Percentiles rank a stretch among this genome's conserved stretches.
These are phyloP conservation scores for Burhinus oedicnemus DNA, from an alignment of 2,113 vertebrate genomes.

Conservation along the genomic window DNA sequence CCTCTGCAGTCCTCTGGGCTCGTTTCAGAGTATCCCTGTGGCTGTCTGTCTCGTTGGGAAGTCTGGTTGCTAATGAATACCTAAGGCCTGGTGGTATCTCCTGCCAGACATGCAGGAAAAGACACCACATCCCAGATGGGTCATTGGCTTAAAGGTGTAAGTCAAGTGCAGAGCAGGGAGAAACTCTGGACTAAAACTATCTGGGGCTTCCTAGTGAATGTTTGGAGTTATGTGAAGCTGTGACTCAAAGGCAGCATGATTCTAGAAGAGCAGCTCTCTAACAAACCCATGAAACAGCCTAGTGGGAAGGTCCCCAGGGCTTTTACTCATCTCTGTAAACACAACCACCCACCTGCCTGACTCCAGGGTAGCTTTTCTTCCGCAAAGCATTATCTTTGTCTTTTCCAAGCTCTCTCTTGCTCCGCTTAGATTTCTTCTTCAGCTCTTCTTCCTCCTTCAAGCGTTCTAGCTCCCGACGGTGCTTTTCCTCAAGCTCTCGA, in stretches of 20 bases:
- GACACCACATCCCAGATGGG: not conserved
- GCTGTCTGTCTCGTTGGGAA: not conserved
- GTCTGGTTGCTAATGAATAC: not conserved
- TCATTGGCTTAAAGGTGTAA: not conserved
- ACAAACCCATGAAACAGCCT: not conserved
- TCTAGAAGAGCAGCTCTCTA: not conserved
- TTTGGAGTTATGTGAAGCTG: not conserved
- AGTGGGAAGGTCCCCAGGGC: not conserved
- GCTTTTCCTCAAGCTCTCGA: slow-evolving; percentile 72
- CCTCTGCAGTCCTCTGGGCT: not conserved
- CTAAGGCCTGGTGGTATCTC: not conserved
- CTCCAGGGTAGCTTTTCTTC: slow-evolving; percentile 67
- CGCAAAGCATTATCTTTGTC: slow-evolving; percentile 51
- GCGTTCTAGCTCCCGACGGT: slow-evolving; percentile 68
- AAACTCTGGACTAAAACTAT: not conserved
- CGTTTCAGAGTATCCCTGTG: not conserved
- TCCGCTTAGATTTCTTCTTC: slow-evolving; percentile 73
- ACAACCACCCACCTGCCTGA: not conserved
- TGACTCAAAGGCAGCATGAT: not conserved
- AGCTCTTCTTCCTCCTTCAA: slow-evolving; percentile 78
- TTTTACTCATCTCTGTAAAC: not conserved
- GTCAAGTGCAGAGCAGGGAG: not conserved
- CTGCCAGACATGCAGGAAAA: not conserved
- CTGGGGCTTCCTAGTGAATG: not conserved
- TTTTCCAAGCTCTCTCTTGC: slow-evolving; percentile 65